phyloP scores from a whole-genome alignment of 2,797 vertebrate species.

The Cercopithecus mitis region DNA sequence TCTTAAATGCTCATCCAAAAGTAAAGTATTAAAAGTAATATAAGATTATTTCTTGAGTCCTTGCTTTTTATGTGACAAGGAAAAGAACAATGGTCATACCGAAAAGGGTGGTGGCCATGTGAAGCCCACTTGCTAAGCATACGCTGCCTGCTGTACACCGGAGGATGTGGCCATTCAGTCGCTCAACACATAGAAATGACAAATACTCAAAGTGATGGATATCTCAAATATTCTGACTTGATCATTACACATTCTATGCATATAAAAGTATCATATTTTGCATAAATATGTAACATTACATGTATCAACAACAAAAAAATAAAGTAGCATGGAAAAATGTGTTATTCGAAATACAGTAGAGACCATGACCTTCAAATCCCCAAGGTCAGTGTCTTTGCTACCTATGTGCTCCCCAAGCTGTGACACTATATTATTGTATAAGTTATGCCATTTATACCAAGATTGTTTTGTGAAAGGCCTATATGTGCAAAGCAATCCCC shows the following conservation, averaged over 20 bases:
- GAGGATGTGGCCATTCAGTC: not conserved
- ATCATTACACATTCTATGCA: not conserved
- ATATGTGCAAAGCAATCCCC: not conserved
- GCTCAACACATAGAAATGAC: not conserved
- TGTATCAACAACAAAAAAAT: not conserved
- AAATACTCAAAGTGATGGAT: not conserved
- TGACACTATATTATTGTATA: not conserved
- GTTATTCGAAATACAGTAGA: not conserved
- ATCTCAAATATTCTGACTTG: not conserved
- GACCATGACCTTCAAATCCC: not conserved
- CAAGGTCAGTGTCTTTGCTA: not conserved
- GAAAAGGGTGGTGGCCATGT: not conserved
- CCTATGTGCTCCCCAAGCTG: not conserved
- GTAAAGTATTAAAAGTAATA: not conserved
- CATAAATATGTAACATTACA: not conserved
- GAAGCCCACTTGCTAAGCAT: not conserved
- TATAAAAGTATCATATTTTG: not conserved
- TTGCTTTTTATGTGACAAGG: not conserved
- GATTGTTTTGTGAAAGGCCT: not conserved
- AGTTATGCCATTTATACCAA: not conserved
- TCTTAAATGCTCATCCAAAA: not conserved
- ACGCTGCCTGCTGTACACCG: fast-evolving
- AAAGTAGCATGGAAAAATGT: not conserved
- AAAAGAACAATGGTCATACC: not conserved
- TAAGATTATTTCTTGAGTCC: not conserved